These are phyloP conservation scores for Oscarella lobularis DNA, from an alignment of 37 sponge, comb jelly and placozoan species.

Conservation along the genomic window DNA sequence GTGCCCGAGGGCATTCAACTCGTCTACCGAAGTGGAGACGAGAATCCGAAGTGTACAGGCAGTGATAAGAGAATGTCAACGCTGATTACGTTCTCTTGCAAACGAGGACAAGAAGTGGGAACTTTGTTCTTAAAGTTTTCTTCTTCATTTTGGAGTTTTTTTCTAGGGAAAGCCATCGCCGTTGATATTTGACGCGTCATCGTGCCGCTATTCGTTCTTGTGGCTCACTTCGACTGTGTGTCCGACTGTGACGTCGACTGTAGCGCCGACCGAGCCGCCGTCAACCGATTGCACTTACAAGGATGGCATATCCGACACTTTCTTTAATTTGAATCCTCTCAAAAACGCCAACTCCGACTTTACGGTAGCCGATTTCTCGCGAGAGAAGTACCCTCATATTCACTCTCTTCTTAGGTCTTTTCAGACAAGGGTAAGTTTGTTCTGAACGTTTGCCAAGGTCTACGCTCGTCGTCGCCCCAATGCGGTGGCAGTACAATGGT, in stretches of 20 bases:
- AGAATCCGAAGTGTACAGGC: not conserved
- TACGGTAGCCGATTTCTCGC: not conserved
- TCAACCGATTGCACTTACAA: not conserved
- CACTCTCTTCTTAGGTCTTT: not conserved
- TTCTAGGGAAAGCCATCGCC: not conserved
- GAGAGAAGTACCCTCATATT: not conserved
- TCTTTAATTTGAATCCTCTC: not conserved
- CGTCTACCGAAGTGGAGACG: not conserved
- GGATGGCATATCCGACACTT: not conserved
- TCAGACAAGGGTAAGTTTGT: not conserved
- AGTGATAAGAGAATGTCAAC: not conserved
- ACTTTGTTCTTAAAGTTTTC: too few relatives aligned
- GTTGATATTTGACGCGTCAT: not conserved
- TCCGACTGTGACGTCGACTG: not conserved
- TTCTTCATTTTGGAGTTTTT: too few relatives aligned
- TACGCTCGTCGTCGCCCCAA: not conserved
- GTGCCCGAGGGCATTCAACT: not conserved
- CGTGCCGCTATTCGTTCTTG: not conserved
- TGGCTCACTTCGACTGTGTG: not conserved
- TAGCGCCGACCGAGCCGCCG: not conserved
- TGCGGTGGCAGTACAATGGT: not conserved
- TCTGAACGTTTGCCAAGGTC: not conserved
- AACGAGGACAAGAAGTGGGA: too few relatives aligned
- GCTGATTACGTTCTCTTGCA: not conserved
- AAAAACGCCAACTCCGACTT: not conserved